phyloP scores from a whole-genome alignment of 35 echinoderm and acorn worm genomes.

The Ptychodera flava region DNA sequence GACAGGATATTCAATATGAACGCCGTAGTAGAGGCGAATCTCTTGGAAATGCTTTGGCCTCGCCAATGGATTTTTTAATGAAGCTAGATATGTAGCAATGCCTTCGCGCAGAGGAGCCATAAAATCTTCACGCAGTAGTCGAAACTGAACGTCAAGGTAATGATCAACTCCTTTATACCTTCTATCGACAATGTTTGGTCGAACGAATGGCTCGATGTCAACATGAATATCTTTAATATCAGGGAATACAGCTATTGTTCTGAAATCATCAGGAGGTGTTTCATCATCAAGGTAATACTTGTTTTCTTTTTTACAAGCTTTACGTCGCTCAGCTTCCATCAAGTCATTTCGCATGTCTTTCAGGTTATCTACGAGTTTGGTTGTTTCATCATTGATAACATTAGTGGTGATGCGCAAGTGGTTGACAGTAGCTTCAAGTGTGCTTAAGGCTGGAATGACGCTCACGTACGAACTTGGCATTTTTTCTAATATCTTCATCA shows the following conservation, averaged over 20 bases:
- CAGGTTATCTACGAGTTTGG: conserved; percentile 11
- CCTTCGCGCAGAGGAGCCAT: conserved; percentile 60
- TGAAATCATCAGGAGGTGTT: conserved; percentile 44
- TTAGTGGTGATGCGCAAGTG: neutral
- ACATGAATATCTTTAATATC: conserved; percentile 44
- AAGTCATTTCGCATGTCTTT: conserved; percentile 7
- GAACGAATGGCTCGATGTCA: conserved; percentile 23
- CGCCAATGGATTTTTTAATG: neutral
- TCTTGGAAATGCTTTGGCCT: neutral
- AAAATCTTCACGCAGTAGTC: conserved; percentile 85
- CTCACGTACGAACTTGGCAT: neutral
- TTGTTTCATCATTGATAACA: conserved; percentile 11
- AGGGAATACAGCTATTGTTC: conserved; percentile 68
- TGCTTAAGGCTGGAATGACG: neutral
- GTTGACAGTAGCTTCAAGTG: neutral
- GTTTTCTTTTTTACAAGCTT: neutral
- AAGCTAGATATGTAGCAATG: conserved; percentile 61
- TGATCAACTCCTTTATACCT: conserved; percentile 48
- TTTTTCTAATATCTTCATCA: neutral
- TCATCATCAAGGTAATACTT: conserved; percentile 4
- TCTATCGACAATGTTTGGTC: conserved; percentile 37
- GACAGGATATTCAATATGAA: neutral
- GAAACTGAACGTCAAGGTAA: conserved; percentile 81
- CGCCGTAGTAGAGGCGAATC: neutral
- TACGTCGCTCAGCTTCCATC: neutral